Evolutionary conservation across 2,797 vertebrate genomes (phyloP).

Genomic region (Lateolabrax maculatus): DNA sequence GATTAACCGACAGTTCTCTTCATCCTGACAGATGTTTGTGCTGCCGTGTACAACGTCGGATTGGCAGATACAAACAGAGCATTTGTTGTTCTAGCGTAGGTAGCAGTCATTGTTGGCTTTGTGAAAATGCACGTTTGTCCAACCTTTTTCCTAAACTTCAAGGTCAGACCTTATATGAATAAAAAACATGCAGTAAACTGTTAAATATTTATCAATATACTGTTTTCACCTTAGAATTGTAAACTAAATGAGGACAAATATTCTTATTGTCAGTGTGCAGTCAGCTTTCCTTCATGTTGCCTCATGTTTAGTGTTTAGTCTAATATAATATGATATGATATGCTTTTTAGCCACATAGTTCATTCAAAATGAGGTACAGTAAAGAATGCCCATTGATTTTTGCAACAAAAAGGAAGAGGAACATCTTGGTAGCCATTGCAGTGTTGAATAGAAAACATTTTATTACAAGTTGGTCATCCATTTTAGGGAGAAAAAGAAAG

Average conservation of each 20-base stretch:
- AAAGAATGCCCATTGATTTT: slow-evolving; percentile 34
- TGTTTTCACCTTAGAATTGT: background rate
- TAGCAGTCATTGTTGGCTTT: slow-evolving; percentile 21
- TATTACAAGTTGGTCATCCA: background rate
- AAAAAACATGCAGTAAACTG: background rate
- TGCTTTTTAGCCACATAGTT: slow-evolving; percentile 7
- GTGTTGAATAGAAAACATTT: slow-evolving; percentile 1
- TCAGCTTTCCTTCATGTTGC: background rate
- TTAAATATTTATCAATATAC: background rate
- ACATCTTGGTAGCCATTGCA: background rate
- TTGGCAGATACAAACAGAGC: slow-evolving; percentile 49
- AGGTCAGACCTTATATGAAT: slow-evolving; percentile 29
- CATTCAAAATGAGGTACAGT: slow-evolving; percentile 14
- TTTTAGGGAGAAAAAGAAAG: background rate
- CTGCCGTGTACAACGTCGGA: slow-evolving; percentile 22
- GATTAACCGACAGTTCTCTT: slow-evolving; percentile 57
- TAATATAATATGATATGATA: slow-evolving; percentile 27
- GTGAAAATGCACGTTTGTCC: background rate
- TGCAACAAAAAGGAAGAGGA: slow-evolving; percentile 3
- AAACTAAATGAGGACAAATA: background rate
- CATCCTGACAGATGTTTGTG: slow-evolving; percentile 61
- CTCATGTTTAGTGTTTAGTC: slow-evolving; percentile 4
- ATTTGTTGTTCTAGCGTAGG: slow-evolving; percentile 30
- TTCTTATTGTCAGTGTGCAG: background rate
- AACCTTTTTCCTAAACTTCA: slow-evolving; percentile 30